Percentiles rank a stretch among this genome's conserved stretches.
These are phyloP conservation scores for Anser brachyrhynchus DNA, from an alignment of 2,113 vertebrate species.

Conservation along the genomic window DNA sequence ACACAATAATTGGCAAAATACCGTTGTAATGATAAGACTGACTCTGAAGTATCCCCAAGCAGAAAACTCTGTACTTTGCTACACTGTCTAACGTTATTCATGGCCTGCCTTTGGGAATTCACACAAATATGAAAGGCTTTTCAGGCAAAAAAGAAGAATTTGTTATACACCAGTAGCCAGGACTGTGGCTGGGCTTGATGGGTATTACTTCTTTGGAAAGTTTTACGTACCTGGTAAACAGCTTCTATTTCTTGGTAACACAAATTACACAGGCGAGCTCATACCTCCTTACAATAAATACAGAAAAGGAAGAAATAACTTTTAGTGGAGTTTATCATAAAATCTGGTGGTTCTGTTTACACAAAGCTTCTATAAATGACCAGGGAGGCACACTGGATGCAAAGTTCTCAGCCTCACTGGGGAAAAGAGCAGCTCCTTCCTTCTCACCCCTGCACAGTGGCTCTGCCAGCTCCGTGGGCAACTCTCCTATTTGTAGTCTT, in stretches of 20 bases:
- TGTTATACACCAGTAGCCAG: background rate
- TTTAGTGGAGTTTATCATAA: background rate
- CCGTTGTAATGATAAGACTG: background rate
- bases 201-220: background rate
- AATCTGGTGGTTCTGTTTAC: background rate
- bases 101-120: background rate
- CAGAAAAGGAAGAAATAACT: background rate
- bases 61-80: background rate
- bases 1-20: background rate
- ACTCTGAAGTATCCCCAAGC: background rate
- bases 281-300: background rate
- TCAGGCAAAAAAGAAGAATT: background rate
- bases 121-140: background rate
- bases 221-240: background rate
- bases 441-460: rapidly evolving
- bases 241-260: background rate
- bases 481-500: background rate
- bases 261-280: background rate
- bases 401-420: background rate
- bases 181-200: background rate
- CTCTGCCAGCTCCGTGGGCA: background rate
- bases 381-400: background rate
- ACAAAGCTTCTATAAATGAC: background rate
- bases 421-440: background rate
- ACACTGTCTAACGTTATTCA: background rate